A percentile compares a stretch with the other conserved stretches of the same genome.
phyloP scores from a whole-genome alignment of 2,888 invertebrate genomes.

The Drosophila subquinaria region DNA sequence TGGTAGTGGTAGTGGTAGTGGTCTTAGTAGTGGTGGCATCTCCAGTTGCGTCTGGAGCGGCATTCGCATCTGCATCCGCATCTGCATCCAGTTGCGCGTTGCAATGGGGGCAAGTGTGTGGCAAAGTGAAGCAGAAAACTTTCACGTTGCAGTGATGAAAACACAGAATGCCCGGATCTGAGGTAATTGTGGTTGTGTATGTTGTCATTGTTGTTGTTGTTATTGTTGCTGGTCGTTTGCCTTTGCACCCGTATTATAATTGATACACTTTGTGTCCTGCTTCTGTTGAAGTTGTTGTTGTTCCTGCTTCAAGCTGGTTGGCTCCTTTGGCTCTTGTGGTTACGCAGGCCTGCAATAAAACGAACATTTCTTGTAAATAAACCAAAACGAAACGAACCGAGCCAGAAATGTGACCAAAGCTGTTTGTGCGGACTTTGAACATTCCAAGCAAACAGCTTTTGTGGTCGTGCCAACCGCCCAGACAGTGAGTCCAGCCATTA shows the following conservation, averaged over 20 bases:
- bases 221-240: constrained; percentile 27
- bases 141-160: constrained; percentile 95
- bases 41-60: constrained; percentile 30
- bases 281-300: constrained; percentile 9
- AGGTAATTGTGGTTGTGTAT: constrained; percentile 83
- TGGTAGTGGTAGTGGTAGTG: constrained; percentile 24
- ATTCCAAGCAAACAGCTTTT: constrained; percentile 31
- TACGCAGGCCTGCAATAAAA: constrained; percentile 70
- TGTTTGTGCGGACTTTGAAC: constrained; percentile 33
- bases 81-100: constrained; percentile 87
- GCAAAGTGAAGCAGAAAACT: constrained; percentile 93
- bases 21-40: constrained; percentile 20
- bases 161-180: constrained; percentile 94
- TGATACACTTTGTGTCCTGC: constrained; percentile 75
- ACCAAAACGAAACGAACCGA: constrained; percentile 44
- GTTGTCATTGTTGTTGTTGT: constrained; percentile 23
- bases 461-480: constrained; percentile 33
- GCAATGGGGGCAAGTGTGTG: constrained; percentile 92
- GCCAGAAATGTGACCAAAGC: constrained; percentile 44
- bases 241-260: constrained; percentile 75
- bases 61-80: constrained; percentile 58
- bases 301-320: constrained; percentile 10
- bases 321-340: constrained; percentile 53
- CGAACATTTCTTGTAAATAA: constrained; percentile 69
- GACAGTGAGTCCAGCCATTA: constrained; percentile 22